These are phyloP conservation scores for Notocelia uddmanniana DNA, from an alignment of 2,888 invertebrate species.

Conservation along the genomic window DNA sequence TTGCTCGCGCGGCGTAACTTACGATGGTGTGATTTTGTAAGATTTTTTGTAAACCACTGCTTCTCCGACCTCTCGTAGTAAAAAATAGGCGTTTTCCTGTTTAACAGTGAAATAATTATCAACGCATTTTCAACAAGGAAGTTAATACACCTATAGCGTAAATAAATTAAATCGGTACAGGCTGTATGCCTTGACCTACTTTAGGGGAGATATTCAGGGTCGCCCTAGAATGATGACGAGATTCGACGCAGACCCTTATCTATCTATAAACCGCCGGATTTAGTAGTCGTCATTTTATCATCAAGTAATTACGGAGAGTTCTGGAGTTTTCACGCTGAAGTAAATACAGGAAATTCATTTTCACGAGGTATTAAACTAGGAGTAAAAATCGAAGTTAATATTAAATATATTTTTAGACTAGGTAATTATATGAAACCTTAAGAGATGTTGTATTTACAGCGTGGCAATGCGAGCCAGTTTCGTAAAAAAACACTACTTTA, in stretches of 20 bases:
- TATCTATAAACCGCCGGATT: neutral
- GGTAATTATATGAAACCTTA: no score
- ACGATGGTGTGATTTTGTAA: neutral
- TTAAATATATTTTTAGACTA: no score
- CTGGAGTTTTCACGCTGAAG: neutral
- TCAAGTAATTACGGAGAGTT: neutral
- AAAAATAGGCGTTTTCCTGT: neutral
- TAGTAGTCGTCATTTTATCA: conserved; percentile 11
- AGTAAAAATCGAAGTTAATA: no score
- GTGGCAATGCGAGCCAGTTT: no score
- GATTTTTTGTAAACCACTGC: neutral
- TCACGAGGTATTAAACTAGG: no score
- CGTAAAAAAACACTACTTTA: no score
- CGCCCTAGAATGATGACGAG: conserved; percentile 26
- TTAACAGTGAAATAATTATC: neutral
- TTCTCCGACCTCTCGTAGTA: neutral
- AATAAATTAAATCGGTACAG: conserved; percentile 6
- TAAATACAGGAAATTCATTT: no score
- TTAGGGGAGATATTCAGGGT: conserved; percentile 25
- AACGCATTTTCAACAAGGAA: neutral
- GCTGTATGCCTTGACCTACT: conserved; percentile 35
- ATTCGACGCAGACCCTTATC: conserved; percentile 11
- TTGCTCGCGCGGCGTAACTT: neutral
- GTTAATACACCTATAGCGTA: neutral
- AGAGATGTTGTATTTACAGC: no score